These are phyloP conservation scores for Zoanthus sansibaricus DNA, from an alignment of 92 coral and sea anemone genomes.

Conservation along the genomic window DNA sequence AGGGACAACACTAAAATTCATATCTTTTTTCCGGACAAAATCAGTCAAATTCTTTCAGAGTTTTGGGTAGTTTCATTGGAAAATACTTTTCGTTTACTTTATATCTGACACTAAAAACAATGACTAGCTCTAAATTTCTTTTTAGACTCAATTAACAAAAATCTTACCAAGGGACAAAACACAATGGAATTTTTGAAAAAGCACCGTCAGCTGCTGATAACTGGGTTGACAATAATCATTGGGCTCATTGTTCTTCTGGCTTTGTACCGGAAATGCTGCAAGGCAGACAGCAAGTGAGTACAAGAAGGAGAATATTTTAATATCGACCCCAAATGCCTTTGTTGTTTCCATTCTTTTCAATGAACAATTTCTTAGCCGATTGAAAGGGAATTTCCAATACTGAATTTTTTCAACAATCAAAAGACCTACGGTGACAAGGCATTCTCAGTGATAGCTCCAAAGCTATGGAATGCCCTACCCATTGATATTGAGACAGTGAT, in stretches of 20 bases:
- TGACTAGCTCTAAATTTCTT: background rate
- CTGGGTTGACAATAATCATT: background rate
- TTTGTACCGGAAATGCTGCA: slow-evolving; percentile 34
- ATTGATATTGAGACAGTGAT: no score
- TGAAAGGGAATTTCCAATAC: no score
- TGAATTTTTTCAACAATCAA: no score
- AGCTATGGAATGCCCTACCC: no score
- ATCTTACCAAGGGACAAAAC: slow-evolving; percentile 20
- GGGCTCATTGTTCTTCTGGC: slow-evolving; percentile 11
- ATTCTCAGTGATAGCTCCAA: no score
- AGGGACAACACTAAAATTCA: no score
- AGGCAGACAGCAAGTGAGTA: slow-evolving; percentile 17
- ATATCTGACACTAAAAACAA: background rate
- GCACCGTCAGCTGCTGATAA: slow-evolving; percentile 23
- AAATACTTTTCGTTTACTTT: no score
- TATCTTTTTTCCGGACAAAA: no score
- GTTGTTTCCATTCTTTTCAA: background rate
- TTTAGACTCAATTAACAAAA: slow-evolving; percentile 2
- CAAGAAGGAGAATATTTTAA: background rate
- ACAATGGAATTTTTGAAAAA: slow-evolving; percentile 18
- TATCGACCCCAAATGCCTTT: background rate
- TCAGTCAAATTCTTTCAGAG: no score
- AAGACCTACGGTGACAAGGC: no score
- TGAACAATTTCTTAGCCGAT: no score
- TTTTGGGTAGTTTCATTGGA: no score